Percentiles rank a stretch among this genome's conserved stretches.
Evolutionary conservation across 2,113 vertebrate genomes (phyloP).

Genomic region (Tragelaphus scriptus): DNA sequence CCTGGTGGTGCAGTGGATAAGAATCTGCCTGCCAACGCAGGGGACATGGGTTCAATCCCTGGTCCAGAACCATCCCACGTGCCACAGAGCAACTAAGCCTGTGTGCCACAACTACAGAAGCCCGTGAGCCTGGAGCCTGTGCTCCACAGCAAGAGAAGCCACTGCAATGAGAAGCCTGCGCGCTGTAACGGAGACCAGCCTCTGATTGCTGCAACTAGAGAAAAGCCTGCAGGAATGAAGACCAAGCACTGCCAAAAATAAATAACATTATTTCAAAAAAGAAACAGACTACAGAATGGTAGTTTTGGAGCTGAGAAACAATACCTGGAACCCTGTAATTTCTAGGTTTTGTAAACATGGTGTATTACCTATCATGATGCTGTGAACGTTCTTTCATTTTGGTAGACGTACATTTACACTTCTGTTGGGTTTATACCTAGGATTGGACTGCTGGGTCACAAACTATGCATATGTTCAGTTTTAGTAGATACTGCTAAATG

Average conservation of each 20-base stretch:
- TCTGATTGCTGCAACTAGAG: not conserved
- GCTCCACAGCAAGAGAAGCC: not conserved
- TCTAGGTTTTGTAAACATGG: not conserved
- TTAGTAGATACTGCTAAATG: not conserved
- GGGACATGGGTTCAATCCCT: not conserved
- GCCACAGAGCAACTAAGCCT: not conserved
- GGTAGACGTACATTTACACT: not conserved
- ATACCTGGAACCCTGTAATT: not conserved
- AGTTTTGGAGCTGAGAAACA: not conserved
- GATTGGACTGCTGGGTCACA: not conserved
- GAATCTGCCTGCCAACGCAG: not conserved
- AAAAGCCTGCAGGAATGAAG: not conserved
- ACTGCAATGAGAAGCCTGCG: not conserved
- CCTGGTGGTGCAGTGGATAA: not conserved
- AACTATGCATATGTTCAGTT: not conserved
- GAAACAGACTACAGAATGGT: not conserved
- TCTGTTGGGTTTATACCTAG: not conserved
- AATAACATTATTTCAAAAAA: not conserved
- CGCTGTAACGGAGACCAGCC: accelerated
- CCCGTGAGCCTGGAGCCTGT: not conserved
- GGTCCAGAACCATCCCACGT: not conserved
- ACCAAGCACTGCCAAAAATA: not conserved
- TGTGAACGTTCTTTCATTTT: not conserved
- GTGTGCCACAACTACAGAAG: not conserved
- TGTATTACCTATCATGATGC: not conserved